Percentiles rank a stretch among this genome's conserved stretches.
phyloP scores from a whole-genome alignment of 2,113 vertebrate species.

The Rhabdornis inornatus region DNA sequence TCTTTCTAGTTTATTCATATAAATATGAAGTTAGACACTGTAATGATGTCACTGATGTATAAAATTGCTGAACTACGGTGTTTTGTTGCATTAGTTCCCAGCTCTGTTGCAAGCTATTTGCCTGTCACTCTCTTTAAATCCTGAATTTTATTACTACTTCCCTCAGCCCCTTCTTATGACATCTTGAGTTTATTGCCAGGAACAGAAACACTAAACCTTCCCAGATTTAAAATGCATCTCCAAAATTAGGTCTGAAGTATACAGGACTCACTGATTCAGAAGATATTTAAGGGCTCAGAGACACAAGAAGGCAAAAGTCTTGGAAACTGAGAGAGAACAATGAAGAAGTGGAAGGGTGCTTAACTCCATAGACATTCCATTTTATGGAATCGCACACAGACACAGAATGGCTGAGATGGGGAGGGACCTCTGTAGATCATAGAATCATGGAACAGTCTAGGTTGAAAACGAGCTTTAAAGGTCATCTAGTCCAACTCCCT shows the following conservation, averaged over 20 bases:
- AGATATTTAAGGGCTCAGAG: not conserved
- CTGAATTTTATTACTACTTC: not conserved
- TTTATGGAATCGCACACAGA: not conserved
- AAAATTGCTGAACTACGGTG: not conserved
- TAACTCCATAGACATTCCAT: not conserved
- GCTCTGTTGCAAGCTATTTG: not conserved
- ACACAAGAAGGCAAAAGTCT: not conserved
- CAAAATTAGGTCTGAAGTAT: not conserved
- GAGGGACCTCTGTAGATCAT: not conserved
- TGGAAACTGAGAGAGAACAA: not conserved
- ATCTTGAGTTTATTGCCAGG: not conserved
- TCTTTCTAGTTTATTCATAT: not conserved
- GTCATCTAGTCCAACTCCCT: not conserved
- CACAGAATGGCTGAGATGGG: not conserved
- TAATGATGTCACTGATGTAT: not conserved
- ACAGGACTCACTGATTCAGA: not conserved
- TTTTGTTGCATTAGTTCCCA: not conserved
- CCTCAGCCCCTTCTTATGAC: not conserved
- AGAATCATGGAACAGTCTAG: not conserved
- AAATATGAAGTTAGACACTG: not conserved
- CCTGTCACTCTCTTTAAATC: not conserved
- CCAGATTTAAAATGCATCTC: not conserved
- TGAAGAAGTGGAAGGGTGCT: accelerated
- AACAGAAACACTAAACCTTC: not conserved
- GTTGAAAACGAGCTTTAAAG: not conserved